These are phyloP conservation scores for Prionailurus bengalensis DNA, from an alignment of 2,113 vertebrate genomes.

Conservation along the genomic window DNA sequence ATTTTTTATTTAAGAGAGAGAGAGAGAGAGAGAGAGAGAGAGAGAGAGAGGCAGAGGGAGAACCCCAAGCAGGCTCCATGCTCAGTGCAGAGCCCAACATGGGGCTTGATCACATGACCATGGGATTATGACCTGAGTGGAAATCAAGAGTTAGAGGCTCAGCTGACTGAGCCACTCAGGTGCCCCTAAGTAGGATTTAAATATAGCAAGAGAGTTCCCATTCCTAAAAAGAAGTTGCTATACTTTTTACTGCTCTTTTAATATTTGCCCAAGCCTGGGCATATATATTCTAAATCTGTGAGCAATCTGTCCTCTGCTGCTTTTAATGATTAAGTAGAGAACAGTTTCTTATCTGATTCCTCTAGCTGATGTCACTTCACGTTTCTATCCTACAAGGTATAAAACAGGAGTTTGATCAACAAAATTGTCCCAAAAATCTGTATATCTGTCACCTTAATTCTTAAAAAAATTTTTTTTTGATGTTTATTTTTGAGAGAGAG, in stretches of 20 bases:
- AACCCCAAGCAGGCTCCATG: too few species aligned
- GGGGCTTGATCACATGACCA: too few species aligned
- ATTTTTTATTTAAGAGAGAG: too few species aligned
- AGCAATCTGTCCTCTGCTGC: background rate
- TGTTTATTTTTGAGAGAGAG: too few species aligned
- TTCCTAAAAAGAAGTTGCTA: background rate
- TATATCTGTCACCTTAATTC: background rate
- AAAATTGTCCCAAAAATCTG: background rate
- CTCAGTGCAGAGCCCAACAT: too few species aligned
- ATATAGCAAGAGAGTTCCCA: background rate
- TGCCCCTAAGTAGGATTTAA: background rate
- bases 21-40: too few species aligned
- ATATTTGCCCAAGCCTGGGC: background rate
- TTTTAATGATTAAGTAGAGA: background rate
- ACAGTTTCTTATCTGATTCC: background rate
- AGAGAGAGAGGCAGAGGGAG: too few species aligned
- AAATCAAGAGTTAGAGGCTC: too few species aligned
- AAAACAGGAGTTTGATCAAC: background rate
- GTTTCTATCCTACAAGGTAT: background rate
- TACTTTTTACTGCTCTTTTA: background rate
- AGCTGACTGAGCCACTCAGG: too few species aligned
- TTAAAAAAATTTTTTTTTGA: too few species aligned
- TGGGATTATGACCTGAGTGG: too few species aligned
- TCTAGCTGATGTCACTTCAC: background rate
- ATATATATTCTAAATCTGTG: background rate